Conservation (phyloP, 1,140 invertebrate genomes). For the Alviniconcha marisindica region DNA sequence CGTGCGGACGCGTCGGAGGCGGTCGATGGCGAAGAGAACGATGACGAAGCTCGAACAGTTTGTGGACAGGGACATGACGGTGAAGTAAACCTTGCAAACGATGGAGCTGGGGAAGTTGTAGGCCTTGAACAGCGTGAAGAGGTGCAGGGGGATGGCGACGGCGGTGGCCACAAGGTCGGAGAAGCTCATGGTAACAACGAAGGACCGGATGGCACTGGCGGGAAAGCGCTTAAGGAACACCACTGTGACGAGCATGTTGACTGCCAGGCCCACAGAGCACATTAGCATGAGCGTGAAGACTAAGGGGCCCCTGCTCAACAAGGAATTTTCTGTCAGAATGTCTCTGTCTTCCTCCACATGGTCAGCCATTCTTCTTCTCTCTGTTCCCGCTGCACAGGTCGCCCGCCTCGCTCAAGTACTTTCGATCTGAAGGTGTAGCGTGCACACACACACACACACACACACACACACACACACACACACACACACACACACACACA, state of each 20-base stretch:
- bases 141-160: background rate
- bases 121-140: background rate
- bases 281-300: background rate
- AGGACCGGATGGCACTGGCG: background rate
- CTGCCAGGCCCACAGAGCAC: background rate
- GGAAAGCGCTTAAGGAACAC: constrained; percentile 6
- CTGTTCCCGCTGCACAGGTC: no score
- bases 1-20: background rate
- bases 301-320: background rate
- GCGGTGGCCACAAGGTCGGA: background rate
- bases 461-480: constrained; percentile 12
- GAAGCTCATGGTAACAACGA: background rate
- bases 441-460: background rate
- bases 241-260: background rate
- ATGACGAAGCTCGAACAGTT: constrained; percentile 3
- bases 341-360: no score
- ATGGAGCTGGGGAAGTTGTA: background rate
- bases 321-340: background rate
- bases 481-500: constrained; percentile 13
- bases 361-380: no score
- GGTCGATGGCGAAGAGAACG: background rate
- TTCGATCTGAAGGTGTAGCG: no score
- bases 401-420: no score
- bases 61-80: background rate
- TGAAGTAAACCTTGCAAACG: background rate